Evolutionary conservation across 2,888 invertebrate species (phyloP), one percentile per base, ranked within the genome.

Genomic region (Euclidia mi): DNA sequence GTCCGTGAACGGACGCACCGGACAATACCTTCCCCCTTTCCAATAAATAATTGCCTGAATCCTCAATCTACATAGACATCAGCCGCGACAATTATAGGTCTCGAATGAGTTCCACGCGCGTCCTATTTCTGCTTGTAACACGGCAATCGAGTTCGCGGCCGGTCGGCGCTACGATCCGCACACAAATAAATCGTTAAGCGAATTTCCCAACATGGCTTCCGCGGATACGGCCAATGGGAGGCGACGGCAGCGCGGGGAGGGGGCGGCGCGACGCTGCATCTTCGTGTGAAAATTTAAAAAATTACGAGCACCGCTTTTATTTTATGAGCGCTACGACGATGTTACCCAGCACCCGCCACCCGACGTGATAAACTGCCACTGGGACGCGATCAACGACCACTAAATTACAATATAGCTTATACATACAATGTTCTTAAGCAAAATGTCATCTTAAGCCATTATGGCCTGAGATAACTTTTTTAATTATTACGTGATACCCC

Each of bases 151-250:
- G 76, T 76, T 53, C 79, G 75, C 84, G 81, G 71, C 79, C 79
- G 79, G 72, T 69, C 71, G 70, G 56, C 73, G 79, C 71, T 78
- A 70, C 84, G 82, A 82, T 84, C 81, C 81, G 87, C 82, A 84
- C 85, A 89, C 85, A 88, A 90, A 90, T 89, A 91, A 89, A 91
- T 90, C 87, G 89, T 88, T 87, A 85, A 87, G 86, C 83, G 87
- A 89, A 87, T 91, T 91, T 90, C 84, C 90, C 89, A 91, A 91
- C 87, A 92, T 91, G 91, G 91, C 91, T 88, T 87, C 91, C 89
- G 79, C 82, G 83, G 78, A 78, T 76, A 77, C 75, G 81, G 82
- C 81, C 85, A 82, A 84, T 82, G 80, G 84, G 81, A 78, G 78
- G 84, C 64, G 70, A 78, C 79, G 81, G 78, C 77, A 79, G 80